These are phyloP conservation scores for Agrypnia vestita DNA, from an alignment of 1,140 invertebrate genomes.

Conservation along the genomic window DNA sequence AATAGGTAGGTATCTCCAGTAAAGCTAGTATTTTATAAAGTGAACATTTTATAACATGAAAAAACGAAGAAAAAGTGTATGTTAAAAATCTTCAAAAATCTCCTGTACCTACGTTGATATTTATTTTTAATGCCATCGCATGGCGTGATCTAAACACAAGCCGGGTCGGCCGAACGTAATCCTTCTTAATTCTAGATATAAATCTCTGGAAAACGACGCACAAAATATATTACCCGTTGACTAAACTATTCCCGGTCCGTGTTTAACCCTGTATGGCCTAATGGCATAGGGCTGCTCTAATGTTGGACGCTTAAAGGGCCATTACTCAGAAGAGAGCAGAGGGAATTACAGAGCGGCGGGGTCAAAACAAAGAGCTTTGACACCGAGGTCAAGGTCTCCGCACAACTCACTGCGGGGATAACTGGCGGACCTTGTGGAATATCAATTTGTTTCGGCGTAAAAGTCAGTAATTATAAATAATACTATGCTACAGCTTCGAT, in stretches of 20 bases:
- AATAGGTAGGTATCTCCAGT: no score
- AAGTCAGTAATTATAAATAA: no score
- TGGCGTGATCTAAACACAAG: background rate
- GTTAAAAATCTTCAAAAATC: no score
- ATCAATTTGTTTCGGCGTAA: no score
- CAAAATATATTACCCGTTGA: constrained; percentile 1
- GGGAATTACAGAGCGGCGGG: background rate
- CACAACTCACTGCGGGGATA: background rate
- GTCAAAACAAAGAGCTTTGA: constrained; percentile 6
- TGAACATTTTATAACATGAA: no score
- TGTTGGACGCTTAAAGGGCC: background rate
- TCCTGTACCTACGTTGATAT: no score
- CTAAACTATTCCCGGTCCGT: background rate
- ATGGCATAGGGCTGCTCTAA: constrained; percentile 15
- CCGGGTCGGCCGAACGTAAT: background rate
- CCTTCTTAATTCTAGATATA: constrained; percentile 8
- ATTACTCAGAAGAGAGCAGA: background rate
- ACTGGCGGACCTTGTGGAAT: no score
- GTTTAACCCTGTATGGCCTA: background rate
- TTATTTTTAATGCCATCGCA: no score
- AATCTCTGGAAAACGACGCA: background rate
- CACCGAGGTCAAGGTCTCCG: background rate
- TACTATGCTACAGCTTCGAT: no score
- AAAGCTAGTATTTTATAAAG: no score
- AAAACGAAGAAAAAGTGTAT: no score